Base-by-base conservation (phyloP, 2,113 vertebrate species). In the Tiliqua scincoides region DNA sequence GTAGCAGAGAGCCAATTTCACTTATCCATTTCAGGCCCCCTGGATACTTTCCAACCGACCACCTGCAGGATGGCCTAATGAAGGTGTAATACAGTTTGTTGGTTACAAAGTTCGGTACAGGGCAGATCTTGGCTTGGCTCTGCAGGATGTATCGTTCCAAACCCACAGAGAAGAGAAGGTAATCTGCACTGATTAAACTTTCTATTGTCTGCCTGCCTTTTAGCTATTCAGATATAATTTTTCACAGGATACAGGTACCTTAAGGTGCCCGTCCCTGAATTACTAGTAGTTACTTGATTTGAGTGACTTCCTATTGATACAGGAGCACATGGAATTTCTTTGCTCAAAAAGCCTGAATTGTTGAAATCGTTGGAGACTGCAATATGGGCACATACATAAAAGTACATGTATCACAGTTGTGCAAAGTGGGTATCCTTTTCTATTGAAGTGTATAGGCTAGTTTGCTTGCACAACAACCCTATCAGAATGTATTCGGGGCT, bases 131-230 rank as follows among this genome's bases (percentile, higher is more conserved):
- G 84, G 72, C 37, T 94, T 95, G 84, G 92, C 90, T 27, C 87
- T 96, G 61, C 87, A 91, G n/a, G 89, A 93, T 85, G 35, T 96
- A 74, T 91, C 92, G 68, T 96, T 97, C 70, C 90, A 90, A 84
- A 94, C 92, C 54, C 68, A 30, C 32, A 91, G 73, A 62, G 88
- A 93, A 87, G 94, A 96, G 83, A 96, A 96, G 95, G 95, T 96
- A 92, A 27, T 15, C 32, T 89, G 70, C 77, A 61, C 78, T 75
- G 27, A 27, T 71, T 27, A 2, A 87, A 86, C 63, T 72, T 43
- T 6, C 20, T 25, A 11, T 48, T 25, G 4, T 18, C 71, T 71
- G 57, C 18, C 72, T 62, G 21, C 72, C 83, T 83, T 32, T 59
- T 12, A 25, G 61, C 80, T 85, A 6, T 57, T 71, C 30, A 9